A percentile compares a stretch with the other conserved stretches of the same genome.
Conservation (phyloP, 2,797 vertebrate genomes). For the Sciurus vulgaris region DNA sequence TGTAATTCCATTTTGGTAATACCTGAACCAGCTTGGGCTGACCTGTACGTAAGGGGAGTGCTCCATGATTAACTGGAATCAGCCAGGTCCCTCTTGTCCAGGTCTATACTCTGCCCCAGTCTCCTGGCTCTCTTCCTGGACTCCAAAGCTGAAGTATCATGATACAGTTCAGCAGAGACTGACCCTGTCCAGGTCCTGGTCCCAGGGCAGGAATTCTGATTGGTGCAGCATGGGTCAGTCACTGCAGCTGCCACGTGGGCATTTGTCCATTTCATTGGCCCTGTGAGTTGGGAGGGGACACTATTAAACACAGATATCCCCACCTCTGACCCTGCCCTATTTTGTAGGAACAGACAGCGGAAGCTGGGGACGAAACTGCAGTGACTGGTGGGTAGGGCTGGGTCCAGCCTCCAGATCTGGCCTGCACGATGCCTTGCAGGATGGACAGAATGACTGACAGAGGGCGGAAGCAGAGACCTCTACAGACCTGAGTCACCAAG, state of each 20-base stretch:
- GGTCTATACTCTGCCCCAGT: neutral
- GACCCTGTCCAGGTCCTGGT: neutral
- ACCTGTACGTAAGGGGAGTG: neutral
- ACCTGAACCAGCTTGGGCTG: neutral
- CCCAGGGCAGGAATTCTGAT: neutral
- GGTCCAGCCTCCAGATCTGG: conserved; percentile 77
- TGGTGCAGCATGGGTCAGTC: neutral
- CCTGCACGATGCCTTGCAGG: conserved; percentile 68
- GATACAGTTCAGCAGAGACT: neutral
- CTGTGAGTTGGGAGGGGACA: neutral
- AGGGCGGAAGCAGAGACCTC: conserved; percentile 83
- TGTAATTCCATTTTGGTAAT: neutral
- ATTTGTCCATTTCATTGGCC: neutral
- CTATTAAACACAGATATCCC: neutral
- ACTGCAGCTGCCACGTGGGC: neutral
- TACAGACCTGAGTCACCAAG: conserved; percentile 86
- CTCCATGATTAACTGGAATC: neutral
- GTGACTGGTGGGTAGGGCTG: conserved; percentile 89
- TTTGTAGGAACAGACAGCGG: conserved; percentile 97
- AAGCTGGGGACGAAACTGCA: conserved; percentile 99
- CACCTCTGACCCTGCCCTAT: neutral
- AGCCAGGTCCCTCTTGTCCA: neutral
- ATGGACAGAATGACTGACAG: conserved; percentile 64
- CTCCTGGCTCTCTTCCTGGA: neutral
- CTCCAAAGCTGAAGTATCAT: neutral